These are phyloP conservation scores for Semibalanus balanoides DNA, from an alignment of 1,140 invertebrate species.

Conservation along the genomic window DNA sequence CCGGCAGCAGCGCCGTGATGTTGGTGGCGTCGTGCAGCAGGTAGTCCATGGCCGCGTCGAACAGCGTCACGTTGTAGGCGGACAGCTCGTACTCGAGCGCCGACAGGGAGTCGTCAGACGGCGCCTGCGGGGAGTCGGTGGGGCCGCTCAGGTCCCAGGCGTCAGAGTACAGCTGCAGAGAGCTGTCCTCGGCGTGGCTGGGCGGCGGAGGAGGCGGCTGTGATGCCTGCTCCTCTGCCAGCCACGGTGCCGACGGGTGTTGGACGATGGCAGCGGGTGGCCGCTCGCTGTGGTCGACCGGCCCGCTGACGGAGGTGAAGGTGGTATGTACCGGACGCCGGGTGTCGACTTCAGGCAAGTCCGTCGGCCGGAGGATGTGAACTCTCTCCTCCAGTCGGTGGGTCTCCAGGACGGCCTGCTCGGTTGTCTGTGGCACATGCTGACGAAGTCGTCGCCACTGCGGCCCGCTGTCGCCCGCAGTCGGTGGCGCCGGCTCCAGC, in stretches of 20 bases:
- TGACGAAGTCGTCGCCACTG: neutral
- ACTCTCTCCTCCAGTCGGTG: no score
- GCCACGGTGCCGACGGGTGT: no score
- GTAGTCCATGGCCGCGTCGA: neutral
- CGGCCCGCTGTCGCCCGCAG: neutral
- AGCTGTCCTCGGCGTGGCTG: neutral
- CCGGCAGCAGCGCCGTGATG: neutral
- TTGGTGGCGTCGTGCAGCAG: conserved; percentile 1
- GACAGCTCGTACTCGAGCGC: neutral
- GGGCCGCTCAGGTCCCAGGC: neutral
- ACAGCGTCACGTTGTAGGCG: neutral
- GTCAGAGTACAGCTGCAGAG: neutral
- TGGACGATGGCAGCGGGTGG: no score
- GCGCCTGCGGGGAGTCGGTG: neutral
- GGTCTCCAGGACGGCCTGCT: no score
- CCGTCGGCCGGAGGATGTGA: neutral
- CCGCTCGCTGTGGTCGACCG: no score
- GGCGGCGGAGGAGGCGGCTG: no score
- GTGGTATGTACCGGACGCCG: no score
- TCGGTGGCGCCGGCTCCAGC: neutral
- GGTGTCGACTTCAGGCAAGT: no score
- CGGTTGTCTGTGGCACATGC: no score
- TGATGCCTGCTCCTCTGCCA: no score
- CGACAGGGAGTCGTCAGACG: neutral
- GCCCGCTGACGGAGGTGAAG: no score